Conservation (phyloP, 2,797 vertebrate genomes). For the Epinephelus malabaricus region DNA sequence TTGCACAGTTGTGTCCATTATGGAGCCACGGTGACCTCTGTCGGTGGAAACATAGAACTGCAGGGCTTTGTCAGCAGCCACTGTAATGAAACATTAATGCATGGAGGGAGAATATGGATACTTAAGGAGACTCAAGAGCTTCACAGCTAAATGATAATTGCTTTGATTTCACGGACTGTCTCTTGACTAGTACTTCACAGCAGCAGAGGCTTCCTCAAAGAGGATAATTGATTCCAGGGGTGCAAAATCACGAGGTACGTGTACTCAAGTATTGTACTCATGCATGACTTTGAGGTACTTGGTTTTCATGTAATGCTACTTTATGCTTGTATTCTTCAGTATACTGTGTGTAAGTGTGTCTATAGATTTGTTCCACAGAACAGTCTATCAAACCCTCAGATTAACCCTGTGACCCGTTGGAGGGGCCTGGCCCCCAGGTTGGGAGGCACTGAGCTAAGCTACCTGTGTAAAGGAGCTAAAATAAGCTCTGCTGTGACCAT, state of each 20-base stretch:
- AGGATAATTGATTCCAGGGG: neutral
- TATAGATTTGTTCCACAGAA: neutral
- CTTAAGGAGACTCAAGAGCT: neutral
- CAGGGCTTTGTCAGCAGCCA: neutral
- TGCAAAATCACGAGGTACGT: neutral
- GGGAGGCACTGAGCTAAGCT: no score
- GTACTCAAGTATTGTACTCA: no score
- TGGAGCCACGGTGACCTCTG: slow-evolving; percentile 67
- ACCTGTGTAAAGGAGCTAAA: no score
- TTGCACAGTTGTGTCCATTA: neutral
- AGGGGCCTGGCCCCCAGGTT: no score
- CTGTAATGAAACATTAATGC: neutral
- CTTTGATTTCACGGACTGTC: neutral
- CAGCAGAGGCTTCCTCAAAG: neutral
- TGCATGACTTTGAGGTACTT: no score
- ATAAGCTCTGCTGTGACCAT: no score
- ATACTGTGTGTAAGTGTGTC: no score
- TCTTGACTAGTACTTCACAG: neutral
- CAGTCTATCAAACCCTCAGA: neutral
- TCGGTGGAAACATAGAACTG: slow-evolving; percentile 54
- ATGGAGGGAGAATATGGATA: neutral
- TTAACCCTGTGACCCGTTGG: neutral
- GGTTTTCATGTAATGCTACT: neutral
- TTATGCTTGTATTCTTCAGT: no score
- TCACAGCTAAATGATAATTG: neutral